Conservation (phyloP, 2,113 vertebrate genomes). For the Marmota monax region DNA sequence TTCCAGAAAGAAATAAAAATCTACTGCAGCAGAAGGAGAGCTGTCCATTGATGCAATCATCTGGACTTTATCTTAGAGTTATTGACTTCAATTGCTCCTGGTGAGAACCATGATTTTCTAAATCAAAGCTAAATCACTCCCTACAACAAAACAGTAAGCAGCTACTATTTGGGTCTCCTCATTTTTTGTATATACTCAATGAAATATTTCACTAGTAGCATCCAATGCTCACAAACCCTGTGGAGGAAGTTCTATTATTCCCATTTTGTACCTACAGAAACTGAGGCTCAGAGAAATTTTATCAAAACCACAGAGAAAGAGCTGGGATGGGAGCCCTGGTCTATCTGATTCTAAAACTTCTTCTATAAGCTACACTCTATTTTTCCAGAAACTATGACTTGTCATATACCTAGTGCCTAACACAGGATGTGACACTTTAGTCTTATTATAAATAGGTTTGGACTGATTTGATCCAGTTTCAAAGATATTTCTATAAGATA, state of each 20-base stretch:
- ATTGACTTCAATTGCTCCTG: background rate
- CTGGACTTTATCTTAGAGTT: background rate
- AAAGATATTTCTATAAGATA: background rate
- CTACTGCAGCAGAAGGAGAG: background rate
- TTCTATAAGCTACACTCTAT: background rate
- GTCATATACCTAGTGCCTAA: background rate
- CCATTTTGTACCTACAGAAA: background rate
- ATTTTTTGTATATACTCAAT: background rate
- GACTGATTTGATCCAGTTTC: background rate
- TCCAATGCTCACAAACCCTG: background rate
- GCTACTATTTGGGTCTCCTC: background rate
- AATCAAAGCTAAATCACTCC: background rate
- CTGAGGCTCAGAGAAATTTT: background rate
- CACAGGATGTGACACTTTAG: background rate
- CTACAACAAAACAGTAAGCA: background rate
- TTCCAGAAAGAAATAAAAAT: background rate
- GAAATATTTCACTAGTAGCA: background rate
- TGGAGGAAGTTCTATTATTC: background rate
- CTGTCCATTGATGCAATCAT: background rate
- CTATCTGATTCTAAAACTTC: background rate
- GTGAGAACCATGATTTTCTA: background rate
- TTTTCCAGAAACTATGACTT: background rate
- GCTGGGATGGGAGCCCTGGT: background rate
- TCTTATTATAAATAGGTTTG: background rate
- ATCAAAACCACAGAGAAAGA: conserved; percentile 32